Evolutionary conservation across 2,113 vertebrate species (phyloP).

Genomic region (Recurvirostra avosetta): DNA sequence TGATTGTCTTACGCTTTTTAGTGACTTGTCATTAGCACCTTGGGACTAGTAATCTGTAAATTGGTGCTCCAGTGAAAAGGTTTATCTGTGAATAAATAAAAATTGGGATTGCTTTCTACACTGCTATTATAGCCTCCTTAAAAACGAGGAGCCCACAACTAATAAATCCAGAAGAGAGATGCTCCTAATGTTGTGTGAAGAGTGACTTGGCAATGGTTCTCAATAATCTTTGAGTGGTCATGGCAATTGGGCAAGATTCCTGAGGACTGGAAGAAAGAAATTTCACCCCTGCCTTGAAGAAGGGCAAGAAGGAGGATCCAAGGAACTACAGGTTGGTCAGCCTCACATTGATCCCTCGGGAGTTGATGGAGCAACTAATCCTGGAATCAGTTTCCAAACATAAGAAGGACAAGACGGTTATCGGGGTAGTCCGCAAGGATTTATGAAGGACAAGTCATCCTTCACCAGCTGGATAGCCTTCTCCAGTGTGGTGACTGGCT

Average conservation of each 20-base stretch:
- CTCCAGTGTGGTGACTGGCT: not conserved
- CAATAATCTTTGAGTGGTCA: not conserved
- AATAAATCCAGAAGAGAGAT: not conserved
- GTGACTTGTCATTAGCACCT: not conserved
- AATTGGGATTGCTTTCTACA: not conserved
- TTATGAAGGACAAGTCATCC: not conserved
- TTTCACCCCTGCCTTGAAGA: not conserved
- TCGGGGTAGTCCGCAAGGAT: not conserved
- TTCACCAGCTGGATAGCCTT: not conserved
- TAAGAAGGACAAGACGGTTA: not conserved
- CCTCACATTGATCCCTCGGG: not conserved
- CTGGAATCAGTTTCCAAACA: not conserved
- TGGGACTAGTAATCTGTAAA: not conserved
- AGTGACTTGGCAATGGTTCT: not conserved
- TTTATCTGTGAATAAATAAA: not conserved
- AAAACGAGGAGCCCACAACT: not conserved
- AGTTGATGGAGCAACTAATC: not conserved
- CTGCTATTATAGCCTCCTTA: not conserved
- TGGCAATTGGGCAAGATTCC: rapidly evolving
- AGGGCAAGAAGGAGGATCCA: not conserved
- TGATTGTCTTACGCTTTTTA: not conserved
- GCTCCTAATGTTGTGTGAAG: not conserved
- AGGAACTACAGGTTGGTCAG: not conserved
- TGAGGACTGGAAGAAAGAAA: not conserved
- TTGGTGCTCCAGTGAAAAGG: not conserved